These are phyloP conservation scores for Sebastes kiyomatsui DNA, from an alignment of 2,797 vertebrate genomes.

Conservation along the genomic window DNA sequence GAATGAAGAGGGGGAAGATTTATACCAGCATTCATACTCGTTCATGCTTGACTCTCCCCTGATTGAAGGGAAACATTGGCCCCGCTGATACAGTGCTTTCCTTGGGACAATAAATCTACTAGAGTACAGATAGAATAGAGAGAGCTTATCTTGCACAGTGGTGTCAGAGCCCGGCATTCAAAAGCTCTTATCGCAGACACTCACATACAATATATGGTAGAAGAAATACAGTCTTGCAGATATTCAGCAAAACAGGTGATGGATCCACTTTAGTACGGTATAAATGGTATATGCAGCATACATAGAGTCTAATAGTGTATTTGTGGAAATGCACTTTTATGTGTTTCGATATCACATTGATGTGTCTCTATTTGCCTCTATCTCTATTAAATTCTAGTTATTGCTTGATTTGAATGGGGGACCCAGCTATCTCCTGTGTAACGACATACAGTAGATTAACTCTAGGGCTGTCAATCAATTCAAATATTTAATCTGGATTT, in stretches of 20 bases:
- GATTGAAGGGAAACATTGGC: conserved; percentile 77
- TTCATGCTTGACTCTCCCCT: conserved; percentile 76
- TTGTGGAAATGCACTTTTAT: background rate
- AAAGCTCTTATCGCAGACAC: conserved; percentile 68
- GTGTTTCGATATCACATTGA: background rate
- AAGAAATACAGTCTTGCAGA: conserved; percentile 31
- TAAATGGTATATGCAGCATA: background rate
- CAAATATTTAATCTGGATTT: no score
- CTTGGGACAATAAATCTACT: conserved; percentile 78
- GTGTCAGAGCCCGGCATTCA: conserved; percentile 71
- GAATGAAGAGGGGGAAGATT: conserved; percentile 65
- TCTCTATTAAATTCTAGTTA: background rate
- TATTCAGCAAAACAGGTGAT: conserved; percentile 8
- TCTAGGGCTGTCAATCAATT: no score
- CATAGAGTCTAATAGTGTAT: background rate
- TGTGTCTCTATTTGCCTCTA: background rate
- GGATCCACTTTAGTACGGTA: background rate
- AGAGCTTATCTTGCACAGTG: conserved; percentile 77
- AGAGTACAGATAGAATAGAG: conserved; percentile 65
- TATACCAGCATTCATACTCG: conserved; percentile 66
- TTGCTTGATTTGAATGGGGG: background rate
- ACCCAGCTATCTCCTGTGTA: background rate
- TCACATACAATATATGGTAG: conserved; percentile 44
- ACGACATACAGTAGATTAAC: background rate
- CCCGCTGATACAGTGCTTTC: conserved; percentile 72